Conservation (phyloP, 1,140 invertebrate species). For the Helicoverpa armigera region DNA sequence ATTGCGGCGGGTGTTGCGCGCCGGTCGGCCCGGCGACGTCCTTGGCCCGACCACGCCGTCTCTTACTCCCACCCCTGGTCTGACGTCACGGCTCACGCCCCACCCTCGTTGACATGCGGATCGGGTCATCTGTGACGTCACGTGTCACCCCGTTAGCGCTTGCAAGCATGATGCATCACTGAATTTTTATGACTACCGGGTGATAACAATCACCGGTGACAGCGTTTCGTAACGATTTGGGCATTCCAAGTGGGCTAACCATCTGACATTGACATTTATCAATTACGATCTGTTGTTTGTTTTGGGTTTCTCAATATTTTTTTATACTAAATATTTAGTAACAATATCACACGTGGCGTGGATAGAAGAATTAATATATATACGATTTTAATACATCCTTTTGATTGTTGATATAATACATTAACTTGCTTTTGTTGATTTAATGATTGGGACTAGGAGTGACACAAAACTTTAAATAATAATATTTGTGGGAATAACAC, state of each 20-base stretch:
- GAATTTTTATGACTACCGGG: conserved; percentile 41
- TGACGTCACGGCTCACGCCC: conserved; percentile 79
- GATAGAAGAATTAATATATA: too few relatives aligned
- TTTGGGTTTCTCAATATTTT: too few relatives aligned
- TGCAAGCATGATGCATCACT: conserved; percentile 48
- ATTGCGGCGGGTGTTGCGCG: conserved; percentile 78
- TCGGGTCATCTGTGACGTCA: conserved; percentile 75
- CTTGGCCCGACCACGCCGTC: conserved; percentile 79
- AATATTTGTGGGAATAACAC: too few relatives aligned
- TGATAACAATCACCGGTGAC: conserved; percentile 7
- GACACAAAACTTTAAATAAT: too few relatives aligned
- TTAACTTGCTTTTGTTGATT: too few relatives aligned
- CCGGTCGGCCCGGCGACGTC: conserved; percentile 81
- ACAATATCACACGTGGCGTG: too few relatives aligned
- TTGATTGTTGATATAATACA: too few relatives aligned
- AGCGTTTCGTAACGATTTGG: conserved; percentile 2
- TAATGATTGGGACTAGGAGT: too few relatives aligned
- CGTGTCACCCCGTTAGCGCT: conserved; percentile 52
- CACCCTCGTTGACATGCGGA: conserved; percentile 69
- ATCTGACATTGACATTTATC: not conserved
- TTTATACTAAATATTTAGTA: too few relatives aligned
- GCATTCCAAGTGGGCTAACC: not conserved
- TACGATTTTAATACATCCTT: too few relatives aligned
- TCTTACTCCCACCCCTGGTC: conserved; percentile 60
- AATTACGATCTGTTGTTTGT: too few relatives aligned